A percentile compares a stretch with the other conserved stretches of the same genome.
These are phyloP conservation scores for Amphibalanus amphitrite DNA, from an alignment of 1,140 invertebrate genomes.

Conservation along the genomic window DNA sequence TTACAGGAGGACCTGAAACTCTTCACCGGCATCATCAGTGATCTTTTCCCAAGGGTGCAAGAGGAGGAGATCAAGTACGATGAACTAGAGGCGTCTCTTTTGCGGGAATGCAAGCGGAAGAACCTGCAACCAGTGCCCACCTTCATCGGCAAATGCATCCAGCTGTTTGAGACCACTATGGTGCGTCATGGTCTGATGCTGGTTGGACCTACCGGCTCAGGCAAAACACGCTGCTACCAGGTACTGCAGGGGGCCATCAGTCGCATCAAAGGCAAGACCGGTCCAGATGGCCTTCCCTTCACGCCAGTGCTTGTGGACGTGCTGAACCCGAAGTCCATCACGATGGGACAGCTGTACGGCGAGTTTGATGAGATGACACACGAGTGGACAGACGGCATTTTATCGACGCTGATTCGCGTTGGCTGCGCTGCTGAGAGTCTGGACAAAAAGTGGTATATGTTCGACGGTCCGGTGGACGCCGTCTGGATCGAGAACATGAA, in stretches of 20 bases:
- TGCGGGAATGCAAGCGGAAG: slow-evolving; percentile 20
- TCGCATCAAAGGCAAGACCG: neutral
- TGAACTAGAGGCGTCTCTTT: neutral
- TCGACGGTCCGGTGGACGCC: slow-evolving; percentile 38
- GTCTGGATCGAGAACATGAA: slow-evolving; percentile 37
- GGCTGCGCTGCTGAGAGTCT: slow-evolving; percentile 29
- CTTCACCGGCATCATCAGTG: slow-evolving; percentile 77
- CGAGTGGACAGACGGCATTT: slow-evolving; percentile 58
- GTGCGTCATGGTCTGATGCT: slow-evolving; percentile 39
- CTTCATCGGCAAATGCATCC: slow-evolving; percentile 77
- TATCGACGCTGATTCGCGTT: slow-evolving; percentile 19
- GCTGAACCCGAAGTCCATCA: slow-evolving; percentile 83
- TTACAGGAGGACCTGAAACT: slow-evolving; percentile 51
- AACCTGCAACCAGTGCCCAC: slow-evolving; percentile 53
- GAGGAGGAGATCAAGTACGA: slow-evolving; percentile 2
- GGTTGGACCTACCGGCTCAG: slow-evolving; percentile 46
- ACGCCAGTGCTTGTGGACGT: slow-evolving; percentile 30
- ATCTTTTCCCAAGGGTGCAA: slow-evolving; percentile 65
- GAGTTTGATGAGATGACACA: slow-evolving; percentile 73
- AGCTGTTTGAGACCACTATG: slow-evolving; percentile 86
- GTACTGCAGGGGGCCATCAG: slow-evolving; percentile 16
- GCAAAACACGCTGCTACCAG: slow-evolving; percentile 26
- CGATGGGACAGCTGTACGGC: slow-evolving; percentile 79
- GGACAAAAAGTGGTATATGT: slow-evolving; percentile 60
- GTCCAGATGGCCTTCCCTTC: neutral